Evolutionary conservation across 2,113 vertebrate genomes (phyloP).

Genomic region (Prunella himalayana): DNA sequence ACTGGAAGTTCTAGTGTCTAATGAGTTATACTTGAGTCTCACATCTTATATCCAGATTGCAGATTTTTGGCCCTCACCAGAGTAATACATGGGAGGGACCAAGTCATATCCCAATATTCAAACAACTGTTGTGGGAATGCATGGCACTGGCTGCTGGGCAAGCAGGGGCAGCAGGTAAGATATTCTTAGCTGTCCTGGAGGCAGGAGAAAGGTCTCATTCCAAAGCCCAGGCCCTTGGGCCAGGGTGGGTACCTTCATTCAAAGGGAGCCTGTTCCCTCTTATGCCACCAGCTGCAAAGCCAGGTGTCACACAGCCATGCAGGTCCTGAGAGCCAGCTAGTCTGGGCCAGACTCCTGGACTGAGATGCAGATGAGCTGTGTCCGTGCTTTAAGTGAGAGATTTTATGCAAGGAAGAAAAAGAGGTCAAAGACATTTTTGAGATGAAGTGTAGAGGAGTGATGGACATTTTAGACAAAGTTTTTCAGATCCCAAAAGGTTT

Average conservation of each 20-base stretch:
- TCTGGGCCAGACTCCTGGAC: not conserved
- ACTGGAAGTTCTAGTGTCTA: not conserved
- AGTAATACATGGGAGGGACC: not conserved
- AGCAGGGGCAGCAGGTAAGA: not conserved
- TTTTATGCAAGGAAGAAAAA: not conserved
- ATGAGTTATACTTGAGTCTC: not conserved
- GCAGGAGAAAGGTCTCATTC: not conserved
- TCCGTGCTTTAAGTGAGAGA: not conserved
- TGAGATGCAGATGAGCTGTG: not conserved
- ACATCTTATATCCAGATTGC: accelerated
- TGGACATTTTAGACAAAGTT: not conserved
- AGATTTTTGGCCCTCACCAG: not conserved
- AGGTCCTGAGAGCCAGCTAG: not conserved
- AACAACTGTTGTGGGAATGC: not conserved
- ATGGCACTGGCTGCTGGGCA: not conserved
- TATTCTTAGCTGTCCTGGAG: not conserved
- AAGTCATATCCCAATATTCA: not conserved
- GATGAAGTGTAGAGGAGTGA: accelerated
- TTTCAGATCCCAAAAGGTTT: not conserved
- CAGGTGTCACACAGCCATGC: not conserved
- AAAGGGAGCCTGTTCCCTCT: not conserved
- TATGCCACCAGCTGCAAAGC: not conserved
- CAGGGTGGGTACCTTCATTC: not conserved
- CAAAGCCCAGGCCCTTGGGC: not conserved
- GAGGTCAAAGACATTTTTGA: not conserved